Evolutionary conservation across 2,888 invertebrate species (phyloP).

Genomic region (Drosophila testacea): DNA sequence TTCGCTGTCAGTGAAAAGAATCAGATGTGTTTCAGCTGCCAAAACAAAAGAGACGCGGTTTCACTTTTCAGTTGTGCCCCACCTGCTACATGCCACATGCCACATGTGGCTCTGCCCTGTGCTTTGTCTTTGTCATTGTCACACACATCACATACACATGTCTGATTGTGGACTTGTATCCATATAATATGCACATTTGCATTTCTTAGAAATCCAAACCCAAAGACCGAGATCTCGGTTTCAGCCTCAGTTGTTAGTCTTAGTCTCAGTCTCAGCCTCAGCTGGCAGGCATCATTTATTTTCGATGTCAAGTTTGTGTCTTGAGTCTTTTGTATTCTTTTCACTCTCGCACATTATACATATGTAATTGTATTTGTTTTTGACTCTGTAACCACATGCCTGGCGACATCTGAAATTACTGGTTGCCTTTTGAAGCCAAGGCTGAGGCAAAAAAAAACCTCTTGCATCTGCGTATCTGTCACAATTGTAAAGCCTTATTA

Average conservation of each 20-base stretch:
- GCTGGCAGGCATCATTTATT: constrained; percentile 77
- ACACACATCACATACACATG: constrained; percentile 5
- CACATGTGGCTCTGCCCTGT: constrained; percentile 37
- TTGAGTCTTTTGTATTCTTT: constrained; percentile 70
- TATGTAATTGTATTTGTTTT: constrained; percentile 47
- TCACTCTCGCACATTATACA: constrained; percentile 47
- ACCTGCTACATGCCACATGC: constrained; percentile 3
- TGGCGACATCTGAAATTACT: constrained; percentile 54
- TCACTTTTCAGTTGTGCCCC: constrained; percentile 63
- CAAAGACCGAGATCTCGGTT: constrained; percentile 44
- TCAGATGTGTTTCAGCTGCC: constrained; percentile 26
- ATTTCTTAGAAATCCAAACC: constrained; percentile 54
- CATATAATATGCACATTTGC: constrained; percentile 62
- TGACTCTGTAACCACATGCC: constrained; percentile 11
- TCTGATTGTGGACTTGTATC: constrained; percentile 10
- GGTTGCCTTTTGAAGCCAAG: constrained; percentile 44
- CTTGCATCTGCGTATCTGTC: constrained; percentile 53
- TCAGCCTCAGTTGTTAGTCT: constrained; percentile 38
- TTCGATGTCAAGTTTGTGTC: constrained; percentile 77
- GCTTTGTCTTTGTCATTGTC: constrained; percentile 62
- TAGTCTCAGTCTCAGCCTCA: constrained; percentile 38
- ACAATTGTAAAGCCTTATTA: constrained; percentile 60
- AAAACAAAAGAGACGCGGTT: constrained; percentile 52
- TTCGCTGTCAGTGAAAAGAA: constrained; percentile 28
- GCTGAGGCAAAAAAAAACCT: constrained; percentile 35